Evolutionary conservation across 2,113 vertebrate species (phyloP).

Genomic region (Oryzias woworae): DNA sequence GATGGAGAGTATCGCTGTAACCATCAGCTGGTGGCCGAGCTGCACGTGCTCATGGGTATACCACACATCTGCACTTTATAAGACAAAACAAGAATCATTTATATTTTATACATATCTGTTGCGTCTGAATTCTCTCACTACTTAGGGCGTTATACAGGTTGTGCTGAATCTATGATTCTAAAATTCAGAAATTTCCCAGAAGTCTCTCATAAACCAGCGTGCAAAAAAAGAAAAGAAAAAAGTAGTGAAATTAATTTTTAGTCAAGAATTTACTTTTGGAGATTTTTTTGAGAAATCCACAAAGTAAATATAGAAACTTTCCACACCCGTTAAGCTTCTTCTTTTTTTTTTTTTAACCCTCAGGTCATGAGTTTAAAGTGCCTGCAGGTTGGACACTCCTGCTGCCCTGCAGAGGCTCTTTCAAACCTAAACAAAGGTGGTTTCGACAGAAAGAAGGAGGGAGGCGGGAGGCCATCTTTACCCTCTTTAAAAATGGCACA

Average conservation of each 20-base stretch:
- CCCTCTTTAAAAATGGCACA: conserved; percentile 54
- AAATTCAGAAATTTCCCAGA: no score
- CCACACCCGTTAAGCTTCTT: no score
- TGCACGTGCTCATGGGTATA: conserved; percentile 68
- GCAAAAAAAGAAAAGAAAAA: no score
- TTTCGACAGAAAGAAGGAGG: conserved; percentile 1
- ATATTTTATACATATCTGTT: no score
- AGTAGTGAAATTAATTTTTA: no score
- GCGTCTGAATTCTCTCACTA: no score
- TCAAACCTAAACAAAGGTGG: conserved; percentile 50
- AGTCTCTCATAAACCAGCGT: background rate
- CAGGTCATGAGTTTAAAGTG: conserved; percentile 43
- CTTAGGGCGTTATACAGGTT: no score
- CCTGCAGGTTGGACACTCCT: conserved; percentile 58
- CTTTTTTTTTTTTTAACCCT: background rate
- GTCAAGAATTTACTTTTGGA: no score
- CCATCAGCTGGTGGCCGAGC: conserved; percentile 39
- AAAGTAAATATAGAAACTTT: no score
- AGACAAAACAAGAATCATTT: background rate
- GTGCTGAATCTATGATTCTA: no score
- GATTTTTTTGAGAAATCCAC: no score
- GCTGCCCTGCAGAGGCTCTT: conserved; percentile 53
- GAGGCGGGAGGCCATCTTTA: conserved; percentile 38
- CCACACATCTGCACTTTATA: background rate
- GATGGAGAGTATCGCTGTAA: conserved; percentile 62